Conservation (phyloP, 2,797 vertebrate species). For the Propithecus perrieri region DNA sequence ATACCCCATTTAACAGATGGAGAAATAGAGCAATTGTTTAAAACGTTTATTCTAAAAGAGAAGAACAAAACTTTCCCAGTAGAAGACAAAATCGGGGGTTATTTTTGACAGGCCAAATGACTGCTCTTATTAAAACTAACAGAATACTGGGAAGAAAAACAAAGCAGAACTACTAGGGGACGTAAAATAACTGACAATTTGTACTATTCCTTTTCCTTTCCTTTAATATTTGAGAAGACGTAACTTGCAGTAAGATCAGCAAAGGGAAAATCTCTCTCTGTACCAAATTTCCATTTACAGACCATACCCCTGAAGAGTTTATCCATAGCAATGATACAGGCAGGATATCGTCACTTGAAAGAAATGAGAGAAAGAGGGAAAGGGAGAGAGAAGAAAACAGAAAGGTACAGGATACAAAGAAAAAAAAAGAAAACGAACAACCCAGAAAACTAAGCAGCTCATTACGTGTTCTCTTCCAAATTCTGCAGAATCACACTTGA, state of each 20-base stretch:
- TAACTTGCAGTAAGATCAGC: not conserved
- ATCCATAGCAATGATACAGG: not conserved
- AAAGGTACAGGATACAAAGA: not conserved
- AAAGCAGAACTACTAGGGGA: not conserved
- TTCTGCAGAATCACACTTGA: constrained; percentile 68
- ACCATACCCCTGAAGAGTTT: constrained; percentile 15
- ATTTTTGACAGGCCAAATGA: constrained; percentile 32
- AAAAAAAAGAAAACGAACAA: not conserved
- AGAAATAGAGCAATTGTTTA: constrained; percentile 26
- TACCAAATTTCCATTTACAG: not conserved
- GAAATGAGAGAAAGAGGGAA: not conserved
- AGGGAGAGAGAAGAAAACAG: not conserved
- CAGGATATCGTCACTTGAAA: not conserved
- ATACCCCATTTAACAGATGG: not conserved
- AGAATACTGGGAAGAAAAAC: not conserved
- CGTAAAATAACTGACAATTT: not conserved
- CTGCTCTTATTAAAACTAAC: constrained; percentile 35
- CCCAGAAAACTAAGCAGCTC: constrained; percentile 46
- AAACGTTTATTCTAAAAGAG: constrained; percentile 25
- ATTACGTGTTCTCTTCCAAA: constrained; percentile 49
- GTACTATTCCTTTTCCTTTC: not conserved
- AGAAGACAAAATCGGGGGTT: constrained; percentile 35
- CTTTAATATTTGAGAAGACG: not conserved
- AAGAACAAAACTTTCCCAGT: not conserved
- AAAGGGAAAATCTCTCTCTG: not conserved